Evolutionary conservation across 2,113 vertebrate species (phyloP), one percentile per base, ranked within the genome.

Genomic region (Stigmatopora nigra): DNA sequence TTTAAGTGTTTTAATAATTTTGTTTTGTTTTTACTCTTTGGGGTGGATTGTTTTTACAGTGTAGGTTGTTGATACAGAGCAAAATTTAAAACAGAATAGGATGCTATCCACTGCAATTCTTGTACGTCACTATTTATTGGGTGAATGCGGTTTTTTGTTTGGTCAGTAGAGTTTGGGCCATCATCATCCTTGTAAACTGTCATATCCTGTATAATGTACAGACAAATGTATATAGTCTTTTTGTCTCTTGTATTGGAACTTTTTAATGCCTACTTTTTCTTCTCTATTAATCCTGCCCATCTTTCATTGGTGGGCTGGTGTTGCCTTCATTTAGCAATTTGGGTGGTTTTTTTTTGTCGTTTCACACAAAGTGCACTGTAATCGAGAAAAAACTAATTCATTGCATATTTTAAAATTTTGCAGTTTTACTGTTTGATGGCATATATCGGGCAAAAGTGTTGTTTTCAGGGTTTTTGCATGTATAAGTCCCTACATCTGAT

Each of bases 331-430:
- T 72, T 84, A 73, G 70, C 68, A 69, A 61, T 73, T 57, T 69
- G 72, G 86, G 80, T 70, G 45, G 56, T 70, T 72, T 70, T 67
- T 52, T 41, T 4, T 67, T 49, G 16, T 55, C 62, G 76, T 86
- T 82, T 75, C 80, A 87, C 84, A 88, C 87, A 85, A 88, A 90
- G 83, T 88, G 88, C 89, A 90, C 88, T 90, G 87, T 91, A 84
- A 84, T 85, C 81, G 38, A 10, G 9, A 72, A 65, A 76, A 63
- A 67, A 69, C 65, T 63, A 9, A 79, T 84, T 85, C 60, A 56
- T 63, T 14, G 61, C 31, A 73, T 77, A 49, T 76, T 72, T 67
- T 72, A 56, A 52, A 56, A 52, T 48, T 82, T 85, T 70, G 61
- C 46, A 20, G 20, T 16, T 41, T 73, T 65, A 75, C 72, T 71